Conservation (phyloP, 2,888 invertebrate species). For the Nomada flava region DNA sequence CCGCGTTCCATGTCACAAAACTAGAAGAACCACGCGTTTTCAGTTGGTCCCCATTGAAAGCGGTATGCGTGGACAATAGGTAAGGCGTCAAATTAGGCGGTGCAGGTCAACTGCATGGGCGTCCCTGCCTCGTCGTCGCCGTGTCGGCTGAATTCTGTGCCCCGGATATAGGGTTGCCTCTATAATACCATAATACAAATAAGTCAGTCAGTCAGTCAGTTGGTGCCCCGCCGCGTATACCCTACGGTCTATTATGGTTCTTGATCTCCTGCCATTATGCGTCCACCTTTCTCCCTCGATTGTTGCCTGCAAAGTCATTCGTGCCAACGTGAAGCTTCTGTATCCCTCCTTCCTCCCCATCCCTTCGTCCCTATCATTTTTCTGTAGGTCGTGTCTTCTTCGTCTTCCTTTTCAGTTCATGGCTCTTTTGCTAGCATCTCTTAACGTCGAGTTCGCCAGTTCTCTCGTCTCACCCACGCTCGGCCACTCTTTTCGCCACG, state of each 20-base stretch:
- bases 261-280: slow-evolving; percentile 75
- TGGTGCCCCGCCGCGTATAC: slow-evolving; percentile 63
- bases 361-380: not conserved
- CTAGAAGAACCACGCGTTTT: slow-evolving; percentile 48
- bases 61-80: slow-evolving; percentile 65
- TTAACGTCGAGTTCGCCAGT: not conserved
- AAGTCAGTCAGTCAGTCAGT: slow-evolving; percentile 69
- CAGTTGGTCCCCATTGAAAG: slow-evolving; percentile 46
- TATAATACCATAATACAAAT: slow-evolving; percentile 75
- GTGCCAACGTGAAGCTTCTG: slow-evolving; percentile 28
- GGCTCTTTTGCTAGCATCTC: slow-evolving; percentile 12
- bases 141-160: slow-evolving; percentile 59
- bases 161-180: slow-evolving; percentile 71
- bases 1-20: slow-evolving; percentile 23
- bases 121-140: slow-evolving; percentile 65
- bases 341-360: slow-evolving; percentile 28
- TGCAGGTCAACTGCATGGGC: slow-evolving; percentile 80
- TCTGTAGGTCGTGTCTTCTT: not conserved
- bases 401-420: not conserved
- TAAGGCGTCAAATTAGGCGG: slow-evolving; percentile 79
- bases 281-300: slow-evolving; percentile 69
- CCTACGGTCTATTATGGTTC: slow-evolving; percentile 75
- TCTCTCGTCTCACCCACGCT: slow-evolving; percentile 17
- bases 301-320: slow-evolving; percentile 69
- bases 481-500: not conserved